These are phyloP conservation scores for Yoshiicerus persimilis DNA, from an alignment of 1,140 invertebrate genomes.

Conservation along the genomic window DNA sequence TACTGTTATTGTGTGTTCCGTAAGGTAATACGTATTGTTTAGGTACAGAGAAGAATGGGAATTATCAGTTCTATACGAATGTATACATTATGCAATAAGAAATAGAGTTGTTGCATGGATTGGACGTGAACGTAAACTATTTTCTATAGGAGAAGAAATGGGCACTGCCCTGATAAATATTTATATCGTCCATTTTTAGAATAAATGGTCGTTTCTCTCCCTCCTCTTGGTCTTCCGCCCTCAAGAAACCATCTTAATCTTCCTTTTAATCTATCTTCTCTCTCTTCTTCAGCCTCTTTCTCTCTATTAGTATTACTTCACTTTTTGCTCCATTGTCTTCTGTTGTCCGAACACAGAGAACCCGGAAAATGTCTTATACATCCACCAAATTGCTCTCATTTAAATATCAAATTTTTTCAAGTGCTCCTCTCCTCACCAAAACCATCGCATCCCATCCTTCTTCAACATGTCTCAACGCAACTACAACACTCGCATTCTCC, in stretches of 20 bases:
- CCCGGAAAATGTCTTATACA: slow-evolving; percentile 13
- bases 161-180: slow-evolving; percentile 26
- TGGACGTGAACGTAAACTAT: not conserved
- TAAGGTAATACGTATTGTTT: not conserved
- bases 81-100: not conserved
- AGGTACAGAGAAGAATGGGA: not conserved
- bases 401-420: slow-evolving; percentile 24
- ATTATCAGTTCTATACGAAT: not conserved
- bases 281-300: not conserved
- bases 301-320: slow-evolving; percentile 20
- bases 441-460: not conserved
- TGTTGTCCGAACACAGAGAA: not conserved
- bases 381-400: slow-evolving; percentile 12
- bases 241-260: slow-evolving; percentile 19
- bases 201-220: slow-evolving; percentile 12
- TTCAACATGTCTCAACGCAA: not conserved
- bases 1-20: not conserved
- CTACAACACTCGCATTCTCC: not conserved
- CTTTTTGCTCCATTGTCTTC: slow-evolving; percentile 13
- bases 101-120: not conserved
- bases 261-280: slow-evolving; percentile 19
- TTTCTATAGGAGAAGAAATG: not conserved
- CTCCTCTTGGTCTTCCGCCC: slow-evolving; percentile 12
- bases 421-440: not conserved
- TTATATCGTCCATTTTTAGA: slow-evolving; percentile 26